Evolutionary conservation across 1,140 invertebrate genomes (phyloP), one percentile per base, ranked within the genome.

Genomic region (Tetraneura akinire): DNA sequence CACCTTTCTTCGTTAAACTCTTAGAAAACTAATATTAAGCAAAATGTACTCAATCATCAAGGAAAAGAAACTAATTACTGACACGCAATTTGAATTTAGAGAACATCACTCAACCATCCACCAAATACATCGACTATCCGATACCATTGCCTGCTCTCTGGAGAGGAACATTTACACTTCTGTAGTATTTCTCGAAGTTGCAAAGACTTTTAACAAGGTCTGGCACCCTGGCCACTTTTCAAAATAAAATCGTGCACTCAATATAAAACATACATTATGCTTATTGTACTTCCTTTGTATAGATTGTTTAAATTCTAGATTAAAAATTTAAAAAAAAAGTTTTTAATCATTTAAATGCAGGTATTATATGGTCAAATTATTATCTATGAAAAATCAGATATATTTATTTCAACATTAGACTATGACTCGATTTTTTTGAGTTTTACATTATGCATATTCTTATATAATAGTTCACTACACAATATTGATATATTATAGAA

Each of bases 71-170:
- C n/a, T 83, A 42, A 82, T 86, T 49, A 83, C 85, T 11, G 37
- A 82, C 2, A 83, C 85, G 62, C 85, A 86, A 68, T 84, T 84
- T 53, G 85, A 85, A 0, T 86, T 86, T 73, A 78, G 84, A 32
- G 13, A 81, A 23, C 81, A 82, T 0, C 83, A 85, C 47, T 84
- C 49, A 3, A 85, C 85, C 0, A 83, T 83, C 18, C 81, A 85
- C 32, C 84, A 85, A 82, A 81, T 83, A 13, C 81, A 82, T 42
- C 71, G 74, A 53, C 47, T 82, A 23, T 47, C 70, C 1, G 82
- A 80, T n/a, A n/a, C n/a, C n/a, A n/a, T n/a, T n/a, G n/a, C n/a
- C n/a, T n/a, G n/a, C n/a, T n/a, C n/a, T n/a, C 55, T 83, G 5
- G 71, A 83, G 76, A 57, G 82, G 66, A 80, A 81, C 51, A 73